Base-by-base conservation (phyloP, 2,797 vertebrate genomes). In the Argya squamiceps region DNA sequence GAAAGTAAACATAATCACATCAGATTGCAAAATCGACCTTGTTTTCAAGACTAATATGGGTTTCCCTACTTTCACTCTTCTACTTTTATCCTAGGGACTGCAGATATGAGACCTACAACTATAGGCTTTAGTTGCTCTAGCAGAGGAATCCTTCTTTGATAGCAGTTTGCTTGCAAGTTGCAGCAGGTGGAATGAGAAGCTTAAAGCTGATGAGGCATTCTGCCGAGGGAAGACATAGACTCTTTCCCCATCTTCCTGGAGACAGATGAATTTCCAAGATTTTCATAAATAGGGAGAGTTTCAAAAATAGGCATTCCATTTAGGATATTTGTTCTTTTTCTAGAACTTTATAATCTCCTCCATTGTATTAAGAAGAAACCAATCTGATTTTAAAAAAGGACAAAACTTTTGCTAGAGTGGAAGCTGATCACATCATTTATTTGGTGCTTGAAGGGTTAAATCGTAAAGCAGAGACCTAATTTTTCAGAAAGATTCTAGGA, bases 401-500 rank as follows among this genome's bases (percentile, higher is more conserved):
- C 15, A 89, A 75, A 92, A 46, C 15, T 69, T 44, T 43, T 65
- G 43, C 26, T 76, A 29, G 7, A 7, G 47, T 39, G 10, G 46
- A 79, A 34, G 27, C n/a, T 41, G 39, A 65, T 75, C 4, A 14
- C 20, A 36, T 43, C 2, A 1, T 23, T 62, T 43, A 55, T 77
- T 85, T 22, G 5, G 68, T 6, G 44, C 18, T 75, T 30, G 36
- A 90, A 86, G 89, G n/a, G 85, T 96, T 95, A 96, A 94, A 64
- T 1, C 71, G 22, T 23, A 86, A 90, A 80, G 24, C 73, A 64
- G 62, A 67, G 21, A 80, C 43, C 73, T 94, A 76, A 65, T 36
- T 93, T 94, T 90, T 94, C 87, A 78, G 62, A 30, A 49, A 11
- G 49, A 41, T 95, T 88, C 76, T 91, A 50, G 69, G 71, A 88